A percentile compares a stretch with the other conserved stretches of the same genome.
Conservation (phyloP, 2,888 invertebrate species). For the Margaritifera margaritifera region DNA sequence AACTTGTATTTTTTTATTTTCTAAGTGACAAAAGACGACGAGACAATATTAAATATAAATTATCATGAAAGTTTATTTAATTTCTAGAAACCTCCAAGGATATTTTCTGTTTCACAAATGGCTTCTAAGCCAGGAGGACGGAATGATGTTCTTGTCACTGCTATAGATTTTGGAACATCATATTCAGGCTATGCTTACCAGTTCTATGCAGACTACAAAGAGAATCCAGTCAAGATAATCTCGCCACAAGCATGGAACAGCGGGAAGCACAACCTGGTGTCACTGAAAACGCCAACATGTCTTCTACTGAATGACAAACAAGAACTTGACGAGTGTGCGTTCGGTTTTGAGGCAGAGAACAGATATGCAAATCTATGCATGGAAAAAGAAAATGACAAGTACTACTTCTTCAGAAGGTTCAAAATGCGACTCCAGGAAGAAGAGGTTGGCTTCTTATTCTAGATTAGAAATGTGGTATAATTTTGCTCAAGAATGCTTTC, state of each 20-base stretch:
- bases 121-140: too few relatives aligned
- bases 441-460: constrained; percentile 1
- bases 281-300: constrained; percentile 22
- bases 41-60: too few relatives aligned
- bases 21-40: too few relatives aligned
- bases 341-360: constrained; percentile 23
- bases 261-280: constrained; percentile 10
- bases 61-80: too few relatives aligned
- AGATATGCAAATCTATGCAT: constrained; percentile 8
- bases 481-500: neutral
- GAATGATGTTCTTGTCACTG: constrained; percentile 8
- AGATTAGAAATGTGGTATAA: constrained; percentile 3
- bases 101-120: too few relatives aligned
- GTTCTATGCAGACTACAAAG: neutral
- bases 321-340: constrained; percentile 8
- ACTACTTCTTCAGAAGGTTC: constrained; percentile 17
- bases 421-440: constrained; percentile 20
- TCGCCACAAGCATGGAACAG: constrained; percentile 17
- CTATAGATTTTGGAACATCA: constrained; percentile 20
- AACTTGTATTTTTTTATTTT: too few relatives aligned
- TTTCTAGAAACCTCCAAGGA: too few relatives aligned
- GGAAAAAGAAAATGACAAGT: constrained; percentile 6
- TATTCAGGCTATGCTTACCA: constrained; percentile 21
- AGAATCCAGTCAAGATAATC: constrained; percentile 18
- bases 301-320: constrained; percentile 12